Evolutionary conservation across 2,797 vertebrate genomes (phyloP).

Genomic region (Syndactyla subalaris): DNA sequence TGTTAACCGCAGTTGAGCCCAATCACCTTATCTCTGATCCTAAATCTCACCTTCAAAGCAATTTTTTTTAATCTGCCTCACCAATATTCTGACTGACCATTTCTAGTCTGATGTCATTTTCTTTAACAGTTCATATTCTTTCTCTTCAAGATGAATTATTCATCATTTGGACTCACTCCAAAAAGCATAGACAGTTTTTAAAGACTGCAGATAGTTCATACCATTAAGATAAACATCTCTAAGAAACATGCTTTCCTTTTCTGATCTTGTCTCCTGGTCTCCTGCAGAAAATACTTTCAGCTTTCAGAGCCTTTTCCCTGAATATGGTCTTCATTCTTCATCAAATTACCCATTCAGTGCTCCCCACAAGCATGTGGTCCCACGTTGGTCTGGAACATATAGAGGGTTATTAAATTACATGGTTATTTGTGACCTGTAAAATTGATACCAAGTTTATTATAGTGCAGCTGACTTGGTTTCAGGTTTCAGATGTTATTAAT

Average conservation of each 20-base stretch:
- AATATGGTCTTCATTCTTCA: slow-evolving; percentile 32
- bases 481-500: slow-evolving; percentile 69
- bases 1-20: background rate
- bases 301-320: background rate
- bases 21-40: background rate
- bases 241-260: background rate
- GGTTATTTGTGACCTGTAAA: slow-evolving; percentile 74
- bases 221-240: background rate
- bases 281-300: slow-evolving; percentile 4
- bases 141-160: slow-evolving; percentile 11
- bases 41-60: background rate
- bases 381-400: slow-evolving; percentile 33
- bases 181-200: background rate
- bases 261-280: background rate
- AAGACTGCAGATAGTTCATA: background rate
- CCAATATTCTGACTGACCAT: background rate
- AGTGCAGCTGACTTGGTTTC: slow-evolving; percentile 69
- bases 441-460: slow-evolving; percentile 73
- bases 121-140: background rate
- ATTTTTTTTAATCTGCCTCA: background rate
- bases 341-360: slow-evolving; percentile 51
- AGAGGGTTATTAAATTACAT: slow-evolving; percentile 72
- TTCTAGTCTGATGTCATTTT: background rate
- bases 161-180: background rate
- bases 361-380: slow-evolving; percentile 32